These are phyloP conservation scores for Strigamia crassipes DNA, from an alignment of 2,888 invertebrate genomes.

Conservation along the genomic window DNA sequence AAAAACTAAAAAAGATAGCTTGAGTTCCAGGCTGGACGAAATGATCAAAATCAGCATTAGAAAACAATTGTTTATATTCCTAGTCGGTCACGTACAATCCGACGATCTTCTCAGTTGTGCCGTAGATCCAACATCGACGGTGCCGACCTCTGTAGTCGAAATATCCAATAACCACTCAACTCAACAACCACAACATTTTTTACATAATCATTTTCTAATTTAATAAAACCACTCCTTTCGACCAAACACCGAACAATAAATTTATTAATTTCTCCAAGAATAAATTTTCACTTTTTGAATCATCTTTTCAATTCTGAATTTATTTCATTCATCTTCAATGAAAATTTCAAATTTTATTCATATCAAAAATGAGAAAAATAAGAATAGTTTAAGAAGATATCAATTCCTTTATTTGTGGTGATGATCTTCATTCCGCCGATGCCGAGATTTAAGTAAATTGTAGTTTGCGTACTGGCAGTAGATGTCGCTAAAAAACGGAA, in stretches of 20 bases:
- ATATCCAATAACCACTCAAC: not conserved
- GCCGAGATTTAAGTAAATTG: constrained; percentile 52
- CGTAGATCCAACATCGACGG: not conserved
- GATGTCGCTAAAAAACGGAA: constrained; percentile 59
- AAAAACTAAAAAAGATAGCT: not conserved
- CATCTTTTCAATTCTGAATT: too few species aligned
- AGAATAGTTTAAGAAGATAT: too few species aligned
- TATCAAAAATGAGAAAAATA: not conserved
- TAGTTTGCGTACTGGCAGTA: constrained; percentile 53
- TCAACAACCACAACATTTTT: too few species aligned
- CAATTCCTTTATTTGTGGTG: not conserved
- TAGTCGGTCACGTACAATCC: not conserved
- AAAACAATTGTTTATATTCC: not conserved
- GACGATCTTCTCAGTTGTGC: not conserved
- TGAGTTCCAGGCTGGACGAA: not conserved
- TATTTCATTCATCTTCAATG: too few species aligned
- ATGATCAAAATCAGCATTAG: not conserved
- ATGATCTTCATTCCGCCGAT: not conserved
- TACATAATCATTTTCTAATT: too few species aligned
- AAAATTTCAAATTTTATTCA: not conserved
- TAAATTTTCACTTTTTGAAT: too few species aligned
- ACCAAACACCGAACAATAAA: too few species aligned
- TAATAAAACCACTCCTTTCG: too few species aligned
- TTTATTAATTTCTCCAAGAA: too few species aligned
- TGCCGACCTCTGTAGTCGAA: not conserved